Conservation (phyloP, 2,888 invertebrate species). For the Drosophila ezoana region DNA sequence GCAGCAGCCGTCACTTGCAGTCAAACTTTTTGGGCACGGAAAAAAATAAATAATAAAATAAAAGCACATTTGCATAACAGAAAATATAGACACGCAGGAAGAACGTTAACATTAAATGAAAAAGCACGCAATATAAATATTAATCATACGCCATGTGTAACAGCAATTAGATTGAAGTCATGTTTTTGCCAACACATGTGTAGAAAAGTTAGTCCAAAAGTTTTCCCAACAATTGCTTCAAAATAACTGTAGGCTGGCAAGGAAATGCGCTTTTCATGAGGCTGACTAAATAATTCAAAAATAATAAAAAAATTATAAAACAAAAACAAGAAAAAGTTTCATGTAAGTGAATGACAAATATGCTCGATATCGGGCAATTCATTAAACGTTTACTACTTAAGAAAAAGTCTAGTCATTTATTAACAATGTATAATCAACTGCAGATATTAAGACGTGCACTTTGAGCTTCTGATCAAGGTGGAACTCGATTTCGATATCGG, state of each 20-base stretch:
- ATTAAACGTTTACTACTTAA: not conserved
- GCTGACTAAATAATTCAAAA: not conserved
- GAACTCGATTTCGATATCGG: conserved; percentile 15
- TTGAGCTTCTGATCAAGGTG: not conserved
- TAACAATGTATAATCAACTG: not conserved
- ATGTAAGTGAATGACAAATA: not conserved
- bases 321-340: not conserved
- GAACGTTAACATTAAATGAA: conserved; percentile 54
- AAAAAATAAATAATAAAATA: conserved; percentile 7
- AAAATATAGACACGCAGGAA: conserved; percentile 51
- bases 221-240: not conserved
- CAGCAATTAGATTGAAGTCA: conserved; percentile 42
- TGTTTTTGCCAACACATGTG: conserved; percentile 23
- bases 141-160: conserved; percentile 74
- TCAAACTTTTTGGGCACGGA: conserved; percentile 32
- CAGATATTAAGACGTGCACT: no score
- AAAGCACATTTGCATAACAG: conserved; percentile 65
- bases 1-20: conserved; percentile 10
- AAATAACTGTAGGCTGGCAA: not conserved
- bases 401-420: not conserved
- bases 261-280: not conserved
- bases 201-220: conserved; percentile 28
- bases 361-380: not conserved
- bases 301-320: not conserved
- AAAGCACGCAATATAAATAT: conserved; percentile 69